Evolutionary conservation across 2,797 vertebrate genomes (phyloP), one percentile per base, ranked within the genome.

Genomic region (Smutsia temminckii): DNA sequence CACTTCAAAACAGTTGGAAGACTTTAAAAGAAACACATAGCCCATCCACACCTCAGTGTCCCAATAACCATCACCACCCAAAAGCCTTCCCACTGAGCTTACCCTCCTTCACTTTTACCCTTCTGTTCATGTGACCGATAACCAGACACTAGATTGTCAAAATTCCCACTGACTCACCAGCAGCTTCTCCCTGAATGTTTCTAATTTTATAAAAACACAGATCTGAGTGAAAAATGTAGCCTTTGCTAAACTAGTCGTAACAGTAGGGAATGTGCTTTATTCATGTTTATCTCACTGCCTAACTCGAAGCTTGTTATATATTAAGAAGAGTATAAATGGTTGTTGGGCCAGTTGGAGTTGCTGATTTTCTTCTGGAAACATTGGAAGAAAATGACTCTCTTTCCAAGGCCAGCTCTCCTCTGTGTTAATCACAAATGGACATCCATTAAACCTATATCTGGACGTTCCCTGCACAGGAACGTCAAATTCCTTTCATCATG

Each of bases 301-400:
- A 69, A 11, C 64, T 87, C 20, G 2, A 96, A 91, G 32, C 34
- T 59, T 92, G 68, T 42, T 85, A 55, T 27, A 42, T 59, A 93
- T 59, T 89, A 27, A 84, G 63, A 85, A 75, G 11, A 83, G 46
- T 49, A 72, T 23, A 87, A 74, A 93, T 69, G 20, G 59, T 13
- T 95, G 57, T 23, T 92, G 85, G 78, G 51, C 23, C 16, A 90
- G 92, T 0, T 61, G 49, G 11, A 23, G n/a, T 69, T 61, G 72
- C 46, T 83, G 68, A 55, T 71, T 94, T 92, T 81, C 68, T 95
- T 91, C 71, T 77, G 64, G 88, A 94, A 96, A 89, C 29, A 71
- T 0, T 92, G 72, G 40, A 91, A 89, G 66, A 93, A 95, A 96
- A 94, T 77, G 4, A 69, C 42, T 74, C 46, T 93, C 66, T 80